Conservation (phyloP, 2,888 invertebrate species). For the Drosophila planitibia region DNA sequence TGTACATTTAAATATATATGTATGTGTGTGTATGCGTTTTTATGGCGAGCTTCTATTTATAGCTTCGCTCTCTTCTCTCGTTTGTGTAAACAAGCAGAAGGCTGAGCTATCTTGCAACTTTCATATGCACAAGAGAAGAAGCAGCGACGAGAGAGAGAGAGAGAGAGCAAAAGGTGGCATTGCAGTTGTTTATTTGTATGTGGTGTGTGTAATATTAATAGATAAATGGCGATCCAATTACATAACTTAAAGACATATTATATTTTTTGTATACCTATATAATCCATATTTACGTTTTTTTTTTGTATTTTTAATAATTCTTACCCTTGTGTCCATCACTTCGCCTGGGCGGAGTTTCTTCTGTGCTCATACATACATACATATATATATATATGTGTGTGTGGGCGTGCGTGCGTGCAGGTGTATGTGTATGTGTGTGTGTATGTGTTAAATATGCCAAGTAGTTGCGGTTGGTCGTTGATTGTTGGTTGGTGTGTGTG, state of each 20-base stretch:
- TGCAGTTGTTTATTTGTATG: not conserved
- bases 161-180: not conserved
- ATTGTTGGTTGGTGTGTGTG: slow-evolving; percentile 30
- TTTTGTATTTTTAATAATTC: slow-evolving; percentile 55
- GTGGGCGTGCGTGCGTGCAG: slow-evolving; percentile 15
- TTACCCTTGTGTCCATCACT: slow-evolving; percentile 97
- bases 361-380: slow-evolving; percentile 55
- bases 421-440: slow-evolving; percentile 8
- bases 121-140: not conserved
- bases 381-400: slow-evolving; percentile 14
- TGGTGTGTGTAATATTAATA: not conserved
- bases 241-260: not conserved
- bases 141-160: not conserved
- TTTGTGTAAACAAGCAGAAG: slow-evolving; percentile 6
- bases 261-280: not conserved
- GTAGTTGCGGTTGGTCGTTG: slow-evolving; percentile 42
- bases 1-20: not conserved
- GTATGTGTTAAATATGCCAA: slow-evolving; percentile 14
- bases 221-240: not conserved
- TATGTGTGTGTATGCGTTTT: not conserved
- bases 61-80: not conserved
- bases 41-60: slow-evolving; percentile 6
- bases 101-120: not conserved
- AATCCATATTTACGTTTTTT: slow-evolving; percentile 18
- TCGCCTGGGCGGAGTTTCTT: slow-evolving; percentile 95